Base-by-base conservation (phyloP, 2,888 invertebrate genomes). In the Plebejus melissa region DNA sequence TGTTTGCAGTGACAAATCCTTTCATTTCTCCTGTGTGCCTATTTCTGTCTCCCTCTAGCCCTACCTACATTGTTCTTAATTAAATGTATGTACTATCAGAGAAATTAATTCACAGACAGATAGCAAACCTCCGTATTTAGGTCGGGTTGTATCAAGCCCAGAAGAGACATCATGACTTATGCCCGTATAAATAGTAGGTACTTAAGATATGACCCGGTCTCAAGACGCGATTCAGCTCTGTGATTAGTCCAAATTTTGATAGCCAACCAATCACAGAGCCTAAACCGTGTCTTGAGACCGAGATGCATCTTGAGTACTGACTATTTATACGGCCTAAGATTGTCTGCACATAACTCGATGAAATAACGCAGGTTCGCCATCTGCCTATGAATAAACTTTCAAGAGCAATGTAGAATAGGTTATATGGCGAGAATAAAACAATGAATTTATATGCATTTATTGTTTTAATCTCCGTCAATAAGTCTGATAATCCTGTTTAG, bases 401-500 rank as follows among this genome's bases (percentile, higher is more conserved):
- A 0, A 4, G 54, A 54, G 22, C n/a, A 22, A 58, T 58, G 7
- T 58, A 58, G 58, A 22, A 58, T 58, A 16, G 57, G n/a, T 57
- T 57, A 4, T 0, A 54, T 2, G 54, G 54, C 54, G 54, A 16
- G 16, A 54, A 54, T 16, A 16, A 54, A 54, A 54, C 54, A 50
- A 50, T 13, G 2, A 54, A 16, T 54, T 54, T 0, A 16, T 16
- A 4, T 22, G 9, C 58, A 22, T 58, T 22, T 0, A 22, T 22
- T n/a, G 60, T 28, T 65, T 32, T 65, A 36, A 36, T 36, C 65
- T 65, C 32, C 13, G 4, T 32, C 32, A 28, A 60, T 32, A 65
- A 65, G 65, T 65, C 32, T 65, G 7, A 60, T 60, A 36, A 65
- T 65, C 32, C 32, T 65, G 36, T 65, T 65, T 36, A 65, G 65